A percentile compares a stretch with the other conserved stretches of the same genome.
Conservation (phyloP, 2,113 vertebrate genomes). For the Leiothrix lutea region DNA sequence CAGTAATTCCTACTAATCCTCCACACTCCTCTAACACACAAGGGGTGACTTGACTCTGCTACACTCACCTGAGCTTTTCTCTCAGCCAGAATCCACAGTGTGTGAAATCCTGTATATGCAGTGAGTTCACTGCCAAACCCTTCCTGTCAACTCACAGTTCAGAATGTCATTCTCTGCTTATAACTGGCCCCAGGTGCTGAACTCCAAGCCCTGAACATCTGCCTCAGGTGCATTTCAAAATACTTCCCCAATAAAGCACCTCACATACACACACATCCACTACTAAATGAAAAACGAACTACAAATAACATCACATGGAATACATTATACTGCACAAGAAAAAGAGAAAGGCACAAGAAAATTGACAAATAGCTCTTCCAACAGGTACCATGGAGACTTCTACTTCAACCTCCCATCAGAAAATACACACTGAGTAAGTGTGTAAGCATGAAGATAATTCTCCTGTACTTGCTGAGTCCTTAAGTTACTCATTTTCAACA, state of each 20-base stretch:
- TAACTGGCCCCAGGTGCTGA: not conserved
- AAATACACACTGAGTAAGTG: not conserved
- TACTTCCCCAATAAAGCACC: not conserved
- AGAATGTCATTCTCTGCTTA: not conserved
- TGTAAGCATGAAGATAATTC: not conserved
- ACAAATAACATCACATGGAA: not conserved
- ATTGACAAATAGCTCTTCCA: not conserved
- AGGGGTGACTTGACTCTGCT: not conserved
- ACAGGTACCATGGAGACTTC: not conserved
- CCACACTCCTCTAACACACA: not conserved
- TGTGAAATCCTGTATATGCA: not conserved
- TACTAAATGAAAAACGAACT: no score
- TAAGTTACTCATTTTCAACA: not conserved
- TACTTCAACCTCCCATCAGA: not conserved
- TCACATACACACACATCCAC: rapidly evolving
- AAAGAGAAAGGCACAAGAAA: not conserved
- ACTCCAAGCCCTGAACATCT: not conserved
- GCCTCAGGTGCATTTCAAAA: not conserved
- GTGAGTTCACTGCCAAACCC: not conserved
- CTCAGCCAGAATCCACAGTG: not conserved
- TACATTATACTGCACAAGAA: not conserved
- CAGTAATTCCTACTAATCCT: not conserved
- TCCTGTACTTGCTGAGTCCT: not conserved
- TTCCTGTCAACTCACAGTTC: rapidly evolving
- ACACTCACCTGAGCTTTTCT: not conserved